Percentiles rank a stretch among this genome's conserved stretches.
Evolutionary conservation across 2,113 vertebrate species (phyloP).

Genomic region (Tragulus kanchil): DNA sequence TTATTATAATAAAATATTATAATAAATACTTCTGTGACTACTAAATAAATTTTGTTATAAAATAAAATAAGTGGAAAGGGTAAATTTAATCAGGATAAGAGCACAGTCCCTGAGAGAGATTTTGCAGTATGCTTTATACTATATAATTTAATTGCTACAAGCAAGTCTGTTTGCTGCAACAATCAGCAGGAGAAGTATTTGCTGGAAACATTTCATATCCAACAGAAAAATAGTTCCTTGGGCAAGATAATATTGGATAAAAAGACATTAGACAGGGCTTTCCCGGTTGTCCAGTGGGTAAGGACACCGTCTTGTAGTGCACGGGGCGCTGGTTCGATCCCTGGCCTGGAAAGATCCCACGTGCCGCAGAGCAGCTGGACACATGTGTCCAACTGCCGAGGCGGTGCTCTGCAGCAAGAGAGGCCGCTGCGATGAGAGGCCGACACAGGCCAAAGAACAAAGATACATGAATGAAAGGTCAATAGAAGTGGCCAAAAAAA

Average conservation of each 20-base stretch:
- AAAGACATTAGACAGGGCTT: neutral
- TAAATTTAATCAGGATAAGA: conserved; percentile 10
- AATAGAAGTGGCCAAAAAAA: too few species aligned
- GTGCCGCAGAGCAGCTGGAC: too few species aligned
- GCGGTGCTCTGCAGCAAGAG: too few species aligned
- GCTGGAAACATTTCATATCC: conserved; percentile 9
- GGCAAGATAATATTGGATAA: conserved; percentile 1
- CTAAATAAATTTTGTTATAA: conserved; percentile 2
- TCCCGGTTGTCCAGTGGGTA: too few species aligned
- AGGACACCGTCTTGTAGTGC: too few species aligned
- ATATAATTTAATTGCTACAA: neutral
- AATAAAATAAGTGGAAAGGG: neutral
- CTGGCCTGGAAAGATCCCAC: too few species aligned
- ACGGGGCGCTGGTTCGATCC: too few species aligned
- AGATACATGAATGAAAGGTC: too few species aligned
- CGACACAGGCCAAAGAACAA: too few species aligned
- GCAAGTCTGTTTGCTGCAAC: conserved; percentile 12
- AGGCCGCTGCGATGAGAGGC: too few species aligned
- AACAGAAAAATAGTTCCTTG: conserved; percentile 36
- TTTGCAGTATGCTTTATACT: neutral
- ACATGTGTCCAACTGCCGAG: too few species aligned
- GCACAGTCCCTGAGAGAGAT: neutral
- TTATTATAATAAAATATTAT: conserved; percentile 49
- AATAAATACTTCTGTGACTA: conserved; percentile 42
- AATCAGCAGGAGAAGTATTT: neutral